These are phyloP conservation scores for Seriola aureovittata DNA, from an alignment of 2,113 vertebrate genomes.

Conservation along the genomic window DNA sequence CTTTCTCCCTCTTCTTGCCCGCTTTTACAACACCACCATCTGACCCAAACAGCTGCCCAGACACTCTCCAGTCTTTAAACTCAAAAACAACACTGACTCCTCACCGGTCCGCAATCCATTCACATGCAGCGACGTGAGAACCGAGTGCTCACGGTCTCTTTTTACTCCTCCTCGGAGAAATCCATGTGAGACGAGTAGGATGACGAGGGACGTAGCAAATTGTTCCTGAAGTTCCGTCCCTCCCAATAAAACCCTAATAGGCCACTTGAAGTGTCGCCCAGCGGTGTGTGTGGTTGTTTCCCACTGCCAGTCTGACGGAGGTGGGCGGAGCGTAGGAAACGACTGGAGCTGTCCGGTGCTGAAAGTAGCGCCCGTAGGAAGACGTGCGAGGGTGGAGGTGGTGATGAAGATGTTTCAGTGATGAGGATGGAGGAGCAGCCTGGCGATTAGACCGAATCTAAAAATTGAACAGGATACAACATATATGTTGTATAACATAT, in stretches of 20 bases:
- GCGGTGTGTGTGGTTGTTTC: constrained; percentile 81
- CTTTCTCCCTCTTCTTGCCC: constrained; percentile 26
- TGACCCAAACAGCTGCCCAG: constrained; percentile 11
- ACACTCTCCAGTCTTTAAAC: background rate
- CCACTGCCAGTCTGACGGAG: constrained; percentile 84
- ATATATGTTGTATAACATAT: too few species aligned
- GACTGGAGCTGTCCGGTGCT: constrained; percentile 86
- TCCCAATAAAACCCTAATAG: constrained; percentile 74
- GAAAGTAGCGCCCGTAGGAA: constrained; percentile 74
- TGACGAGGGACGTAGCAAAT: constrained; percentile 59
- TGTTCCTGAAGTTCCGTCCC: constrained; percentile 64
- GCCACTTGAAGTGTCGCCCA: constrained; percentile 69
- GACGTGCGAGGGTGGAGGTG: constrained; percentile 24
- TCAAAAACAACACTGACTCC: constrained; percentile 24
- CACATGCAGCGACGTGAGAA: background rate
- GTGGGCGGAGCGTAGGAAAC: constrained; percentile 74
- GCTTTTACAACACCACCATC: background rate
- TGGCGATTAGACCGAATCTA: constrained; percentile 17
- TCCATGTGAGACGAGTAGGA: constrained; percentile 69
- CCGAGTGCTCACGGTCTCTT: background rate
- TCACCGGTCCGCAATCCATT: constrained; percentile 17
- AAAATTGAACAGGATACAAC: constrained; percentile 23
- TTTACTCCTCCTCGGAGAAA: constrained; percentile 42
- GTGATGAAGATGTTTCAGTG: constrained; percentile 3
- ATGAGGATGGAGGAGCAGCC: constrained; percentile 31